These are phyloP conservation scores for Hesperia comma DNA, from an alignment of 2,888 invertebrate genomes.

Conservation along the genomic window DNA sequence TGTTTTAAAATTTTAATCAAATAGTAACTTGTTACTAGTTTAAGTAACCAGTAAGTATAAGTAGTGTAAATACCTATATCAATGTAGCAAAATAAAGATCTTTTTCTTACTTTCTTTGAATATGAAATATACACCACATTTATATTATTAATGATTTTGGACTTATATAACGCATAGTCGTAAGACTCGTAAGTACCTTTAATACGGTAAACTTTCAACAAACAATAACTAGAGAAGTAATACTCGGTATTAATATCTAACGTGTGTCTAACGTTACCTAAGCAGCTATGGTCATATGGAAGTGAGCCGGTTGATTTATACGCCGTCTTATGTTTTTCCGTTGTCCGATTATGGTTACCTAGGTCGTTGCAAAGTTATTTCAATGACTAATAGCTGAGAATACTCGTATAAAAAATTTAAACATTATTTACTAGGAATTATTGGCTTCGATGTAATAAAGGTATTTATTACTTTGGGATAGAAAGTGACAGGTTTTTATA, in stretches of 20 bases:
- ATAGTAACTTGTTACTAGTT: no score
- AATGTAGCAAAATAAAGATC: no score
- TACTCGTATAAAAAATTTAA: neutral
- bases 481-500: neutral
- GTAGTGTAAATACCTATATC: no score
- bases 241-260: slow-evolving; percentile 3
- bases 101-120: neutral
- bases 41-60: no score
- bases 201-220: neutral
- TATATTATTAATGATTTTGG: no score
- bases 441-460: no score
- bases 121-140: no score
- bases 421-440: no score
- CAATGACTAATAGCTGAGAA: slow-evolving; percentile 4
- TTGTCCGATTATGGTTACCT: slow-evolving; percentile 10
- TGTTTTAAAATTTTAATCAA: no score
- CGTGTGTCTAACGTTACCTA: neutral
- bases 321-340: slow-evolving; percentile 18
- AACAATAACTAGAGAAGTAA: slow-evolving; percentile 6
- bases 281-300: slow-evolving; percentile 17
- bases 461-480: neutral
- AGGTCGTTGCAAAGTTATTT: slow-evolving; percentile 3
- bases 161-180: no score
- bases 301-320: slow-evolving; percentile 22
- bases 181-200: neutral